phyloP scores from a whole-genome alignment of 2,113 vertebrate genomes.

The Nymphicus hollandicus region DNA sequence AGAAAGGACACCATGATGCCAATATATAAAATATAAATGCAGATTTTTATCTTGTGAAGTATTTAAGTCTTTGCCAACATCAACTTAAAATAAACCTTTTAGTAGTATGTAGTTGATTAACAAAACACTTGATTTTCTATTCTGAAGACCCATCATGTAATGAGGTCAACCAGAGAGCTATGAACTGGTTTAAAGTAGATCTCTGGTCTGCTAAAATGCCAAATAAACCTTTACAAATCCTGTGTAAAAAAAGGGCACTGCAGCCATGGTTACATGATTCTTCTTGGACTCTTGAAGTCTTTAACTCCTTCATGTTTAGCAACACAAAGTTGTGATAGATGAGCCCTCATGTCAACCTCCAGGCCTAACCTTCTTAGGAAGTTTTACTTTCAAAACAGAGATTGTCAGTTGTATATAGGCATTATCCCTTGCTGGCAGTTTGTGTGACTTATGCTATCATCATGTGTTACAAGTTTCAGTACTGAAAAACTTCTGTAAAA shows the following conservation, averaged over 20 bases:
- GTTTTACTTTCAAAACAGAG: neutral
- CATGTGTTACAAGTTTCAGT: neutral
- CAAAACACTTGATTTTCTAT: neutral
- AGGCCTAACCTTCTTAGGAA: neutral
- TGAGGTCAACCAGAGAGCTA: neutral
- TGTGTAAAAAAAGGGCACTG: neutral
- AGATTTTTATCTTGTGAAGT: neutral
- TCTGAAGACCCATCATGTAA: neutral
- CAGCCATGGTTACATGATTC: neutral
- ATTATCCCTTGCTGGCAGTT: neutral
- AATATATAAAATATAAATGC: neutral
- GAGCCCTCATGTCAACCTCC: neutral
- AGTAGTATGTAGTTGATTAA: neutral
- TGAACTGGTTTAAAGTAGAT: neutral
- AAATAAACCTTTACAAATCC: neutral
- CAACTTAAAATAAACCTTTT: neutral
- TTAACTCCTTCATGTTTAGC: neutral
- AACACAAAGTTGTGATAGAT: neutral
- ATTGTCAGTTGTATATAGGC: neutral
- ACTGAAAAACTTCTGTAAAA: constrained; percentile 11
- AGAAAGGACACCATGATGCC: neutral
- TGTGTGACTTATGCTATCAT: neutral
- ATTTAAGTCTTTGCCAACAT: neutral
- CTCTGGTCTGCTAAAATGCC: neutral
- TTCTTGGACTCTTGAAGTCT: neutral